These are phyloP conservation scores for Hydractinia symbiolongicarpus DNA, from an alignment of 30 jellyfish, hydroid and myxozoan genomes.

Conservation along the genomic window DNA sequence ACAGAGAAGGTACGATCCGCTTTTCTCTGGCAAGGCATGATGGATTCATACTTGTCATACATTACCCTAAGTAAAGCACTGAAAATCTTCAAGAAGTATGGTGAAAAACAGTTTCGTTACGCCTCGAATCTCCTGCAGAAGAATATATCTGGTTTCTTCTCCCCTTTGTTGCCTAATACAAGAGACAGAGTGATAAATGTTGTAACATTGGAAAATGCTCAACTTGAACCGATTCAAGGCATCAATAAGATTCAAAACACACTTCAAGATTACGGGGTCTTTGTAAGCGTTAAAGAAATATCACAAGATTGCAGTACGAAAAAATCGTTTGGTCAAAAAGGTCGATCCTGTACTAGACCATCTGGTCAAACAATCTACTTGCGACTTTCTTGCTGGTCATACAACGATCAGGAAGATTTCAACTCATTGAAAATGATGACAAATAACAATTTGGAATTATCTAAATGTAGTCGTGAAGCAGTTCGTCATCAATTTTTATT, in stretches of 20 bases:
- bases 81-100: constrained; percentile 30
- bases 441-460: constrained; percentile 12
- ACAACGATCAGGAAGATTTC: constrained; percentile 24
- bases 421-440: not conserved
- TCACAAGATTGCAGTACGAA: constrained; percentile 8
- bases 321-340: not conserved
- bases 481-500: constrained; percentile 17
- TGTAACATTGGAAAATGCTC: constrained; percentile 2
- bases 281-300: constrained; percentile 14
- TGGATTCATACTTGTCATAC: constrained; percentile 30
- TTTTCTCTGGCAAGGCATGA: constrained; percentile 33
- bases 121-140: constrained; percentile 7
- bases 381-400: constrained; percentile 33
- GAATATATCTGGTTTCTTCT: not conserved
- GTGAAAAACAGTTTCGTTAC: constrained; percentile 18
- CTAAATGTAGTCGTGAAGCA: constrained; percentile 4
- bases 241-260: constrained; percentile 22
- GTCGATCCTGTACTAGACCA: not conserved
- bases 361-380: not conserved
- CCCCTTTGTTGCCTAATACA: constrained; percentile 6
- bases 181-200: constrained; percentile 22
- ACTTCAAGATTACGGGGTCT: constrained; percentile 29
- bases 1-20: constrained; percentile 1
- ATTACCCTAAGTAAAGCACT: constrained; percentile 23
- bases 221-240: constrained; percentile 11